Evolutionary conservation across 2,113 vertebrate species (phyloP), one percentile per base, ranked within the genome.

Genomic region (Penelope pileata): DNA sequence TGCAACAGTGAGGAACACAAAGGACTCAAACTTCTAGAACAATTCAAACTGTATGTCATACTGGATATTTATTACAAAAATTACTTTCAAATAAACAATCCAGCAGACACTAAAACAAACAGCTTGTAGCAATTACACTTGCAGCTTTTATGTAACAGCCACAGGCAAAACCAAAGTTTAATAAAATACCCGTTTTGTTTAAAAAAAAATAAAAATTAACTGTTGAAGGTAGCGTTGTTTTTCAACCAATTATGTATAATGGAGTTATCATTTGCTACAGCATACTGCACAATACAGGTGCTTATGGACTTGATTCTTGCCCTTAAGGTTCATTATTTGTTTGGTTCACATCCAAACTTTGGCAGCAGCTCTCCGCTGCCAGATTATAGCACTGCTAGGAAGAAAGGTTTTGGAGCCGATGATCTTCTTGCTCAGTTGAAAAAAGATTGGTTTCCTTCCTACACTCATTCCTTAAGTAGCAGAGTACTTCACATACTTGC

Each of bases 41-140:
- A 83, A 59, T 3, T 69, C 58, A 74, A 91, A 56, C 59, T 77
- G 45, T 79, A 58, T 85, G 50, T 59, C 72, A 77, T 47, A 77
- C 26, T 93, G 56, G 47, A 81, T 94, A 92, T 64, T 94, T 93
- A 68, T 80, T 77, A 59, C 36, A 72, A 93, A 90, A 94, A 90
- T 34, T 42, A 16, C 64, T 83, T 94, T 94, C 32, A 77, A 88
- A 88, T 77, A 90, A 91, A 30, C 21, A 97, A 77, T 91, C 63
- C 47, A 90, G 43, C 58, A 81, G 51, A 72, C 34, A 56, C 40
- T 48, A 88, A 64, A 69, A 91, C 70, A 93, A 95, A 94, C 45
- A 90, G 72, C 82, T 83, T 83, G 43, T 86, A 88, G 45, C 60
- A 88, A 90, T 94, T 88, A 64, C 5, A 87, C 64, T 82, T 86